Evolutionary conservation across 2,888 invertebrate species (phyloP).

Genomic region (Globia sparganii): DNA sequence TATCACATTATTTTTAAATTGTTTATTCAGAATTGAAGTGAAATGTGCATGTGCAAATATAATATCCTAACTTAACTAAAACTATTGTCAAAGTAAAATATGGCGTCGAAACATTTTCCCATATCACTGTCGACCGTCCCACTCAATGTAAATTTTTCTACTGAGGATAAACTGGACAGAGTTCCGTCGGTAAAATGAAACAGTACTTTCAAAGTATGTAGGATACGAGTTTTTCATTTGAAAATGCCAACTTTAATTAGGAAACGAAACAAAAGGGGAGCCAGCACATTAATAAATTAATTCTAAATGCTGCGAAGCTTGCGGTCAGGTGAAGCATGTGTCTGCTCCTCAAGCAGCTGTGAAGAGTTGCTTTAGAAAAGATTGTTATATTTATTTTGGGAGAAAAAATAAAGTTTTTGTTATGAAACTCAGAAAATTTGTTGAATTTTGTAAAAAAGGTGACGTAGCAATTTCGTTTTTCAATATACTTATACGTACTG

Average conservation of each 20-base stretch:
- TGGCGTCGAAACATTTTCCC: neutral
- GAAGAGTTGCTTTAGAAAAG: neutral
- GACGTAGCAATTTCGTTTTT: neutral
- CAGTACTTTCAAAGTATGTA: neutral
- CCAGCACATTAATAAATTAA: slow-evolving; percentile 27
- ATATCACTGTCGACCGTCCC: neutral
- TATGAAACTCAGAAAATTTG: neutral
- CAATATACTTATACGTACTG: no score
- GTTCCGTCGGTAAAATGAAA: slow-evolving; percentile 26
- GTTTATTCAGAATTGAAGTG: no score
- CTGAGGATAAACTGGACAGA: neutral
- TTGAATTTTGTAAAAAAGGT: neutral
- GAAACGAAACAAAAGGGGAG: neutral
- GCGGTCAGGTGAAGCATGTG: slow-evolving; percentile 38
- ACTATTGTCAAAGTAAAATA: neutral
- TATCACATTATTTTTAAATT: no score
- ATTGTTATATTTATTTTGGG: neutral
- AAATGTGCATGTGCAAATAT: no score
- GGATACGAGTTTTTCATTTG: neutral
- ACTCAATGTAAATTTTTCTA: no score
- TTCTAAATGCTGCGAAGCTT: slow-evolving; percentile 7
- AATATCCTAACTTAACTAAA: neutral
- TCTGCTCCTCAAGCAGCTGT: slow-evolving; percentile 4
- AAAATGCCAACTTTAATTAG: slow-evolving; percentile 28
- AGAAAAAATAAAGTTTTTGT: neutral